Conservation (phyloP, 2,797 vertebrate genomes). For the Uromys caudimaculatus region DNA sequence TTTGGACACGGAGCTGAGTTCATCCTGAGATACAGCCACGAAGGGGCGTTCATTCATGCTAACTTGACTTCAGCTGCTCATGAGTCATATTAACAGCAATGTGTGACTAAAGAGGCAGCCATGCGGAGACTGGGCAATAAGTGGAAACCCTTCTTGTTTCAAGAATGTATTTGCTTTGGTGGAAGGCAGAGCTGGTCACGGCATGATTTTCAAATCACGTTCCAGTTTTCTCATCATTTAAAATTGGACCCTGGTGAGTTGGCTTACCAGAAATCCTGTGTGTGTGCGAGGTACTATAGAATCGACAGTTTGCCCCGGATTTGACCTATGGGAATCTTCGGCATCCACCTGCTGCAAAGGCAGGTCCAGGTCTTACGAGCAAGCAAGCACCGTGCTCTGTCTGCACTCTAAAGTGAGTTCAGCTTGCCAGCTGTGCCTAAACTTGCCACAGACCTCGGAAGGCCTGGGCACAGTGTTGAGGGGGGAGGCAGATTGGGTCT, state of each 20-base stretch:
- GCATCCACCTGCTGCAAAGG: not conserved
- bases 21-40: not conserved
- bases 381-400: not conserved
- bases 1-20: constrained; percentile 1
- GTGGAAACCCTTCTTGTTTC: constrained; percentile 62
- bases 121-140: constrained; percentile 55
- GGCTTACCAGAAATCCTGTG: not conserved
- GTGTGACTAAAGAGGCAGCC: constrained; percentile 56
- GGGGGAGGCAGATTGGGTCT: not conserved
- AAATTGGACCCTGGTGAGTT: constrained; percentile 15
- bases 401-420: constrained; percentile 73
- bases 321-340: not conserved
- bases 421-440: constrained; percentile 74
- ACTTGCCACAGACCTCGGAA: constrained; percentile 65
- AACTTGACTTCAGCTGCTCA: constrained; percentile 10
- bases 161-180: constrained; percentile 48
- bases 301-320: not conserved
- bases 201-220: constrained; percentile 40
- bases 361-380: not conserved
- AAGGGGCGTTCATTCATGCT: constrained; percentile 69
- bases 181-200: constrained; percentile 7
- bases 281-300: not conserved
- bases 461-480: not conserved
- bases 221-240: constrained; percentile 46
- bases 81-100: constrained; percentile 56